Conservation (phyloP, 2,888 invertebrate genomes). For the Callinectes sapidus region DNA sequence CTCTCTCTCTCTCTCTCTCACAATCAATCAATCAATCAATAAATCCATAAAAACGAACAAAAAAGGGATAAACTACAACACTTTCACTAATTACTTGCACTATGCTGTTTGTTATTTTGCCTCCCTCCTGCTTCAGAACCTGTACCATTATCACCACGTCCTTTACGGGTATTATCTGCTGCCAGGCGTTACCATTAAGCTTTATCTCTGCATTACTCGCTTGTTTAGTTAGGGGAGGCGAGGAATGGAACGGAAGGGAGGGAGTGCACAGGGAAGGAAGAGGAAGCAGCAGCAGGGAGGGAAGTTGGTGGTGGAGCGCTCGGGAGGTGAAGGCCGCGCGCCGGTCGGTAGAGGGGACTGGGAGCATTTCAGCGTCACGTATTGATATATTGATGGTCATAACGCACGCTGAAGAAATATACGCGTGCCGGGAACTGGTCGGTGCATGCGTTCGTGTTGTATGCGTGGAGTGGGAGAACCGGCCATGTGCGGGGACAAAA, state of each 20-base stretch:
- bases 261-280: not conserved
- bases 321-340: not conserved
- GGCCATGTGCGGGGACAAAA: not conserved
- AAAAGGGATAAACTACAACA: too few relatives aligned
- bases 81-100: not conserved
- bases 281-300: not conserved
- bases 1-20: too few relatives aligned
- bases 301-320: not conserved
- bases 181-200: not conserved
- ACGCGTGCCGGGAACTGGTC: not conserved
- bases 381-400: conserved; percentile 12
- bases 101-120: not conserved
- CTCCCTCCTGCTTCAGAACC: not conserved
- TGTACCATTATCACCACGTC: not conserved
- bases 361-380: not conserved
- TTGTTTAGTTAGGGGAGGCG: not conserved
- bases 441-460: conserved; percentile 31
- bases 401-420: not conserved
- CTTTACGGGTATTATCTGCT: not conserved
- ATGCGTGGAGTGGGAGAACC: not conserved
- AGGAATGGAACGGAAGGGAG: not conserved
- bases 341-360: not conserved
- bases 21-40: too few relatives aligned
- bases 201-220: not conserved
- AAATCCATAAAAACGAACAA: too few relatives aligned